Percentiles rank a stretch among this genome's conserved stretches.
Conservation (phyloP, 2,797 vertebrate species). For the Acipenser oxyrinchus region DNA sequence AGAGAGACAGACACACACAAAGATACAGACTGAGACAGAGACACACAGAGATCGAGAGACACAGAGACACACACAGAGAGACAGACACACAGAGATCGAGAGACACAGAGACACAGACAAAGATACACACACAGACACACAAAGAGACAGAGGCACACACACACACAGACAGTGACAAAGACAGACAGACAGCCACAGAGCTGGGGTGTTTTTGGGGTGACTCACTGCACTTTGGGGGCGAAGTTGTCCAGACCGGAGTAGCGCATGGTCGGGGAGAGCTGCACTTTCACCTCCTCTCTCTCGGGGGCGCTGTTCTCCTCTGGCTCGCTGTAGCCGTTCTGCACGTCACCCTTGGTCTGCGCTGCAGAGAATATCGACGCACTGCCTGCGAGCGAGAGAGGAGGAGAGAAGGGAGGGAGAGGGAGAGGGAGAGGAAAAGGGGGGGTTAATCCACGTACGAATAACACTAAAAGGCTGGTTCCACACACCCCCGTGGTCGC, state of each 20-base stretch:
- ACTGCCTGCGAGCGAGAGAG: constrained; percentile 44
- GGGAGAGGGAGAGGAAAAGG: background rate
- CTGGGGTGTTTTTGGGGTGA: constrained; percentile 18
- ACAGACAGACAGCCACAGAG: background rate
- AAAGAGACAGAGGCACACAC: too few species aligned
- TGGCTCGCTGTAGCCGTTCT: constrained; percentile 63
- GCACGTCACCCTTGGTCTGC: constrained; percentile 68
- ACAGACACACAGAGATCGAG: too few species aligned
- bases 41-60: too few species aligned
- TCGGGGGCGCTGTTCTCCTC: constrained; percentile 75
- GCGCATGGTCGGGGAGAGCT: constrained; percentile 81
- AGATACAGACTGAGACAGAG: too few species aligned
- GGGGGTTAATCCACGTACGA: background rate
- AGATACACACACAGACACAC: too few species aligned
- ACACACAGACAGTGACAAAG: too few species aligned
- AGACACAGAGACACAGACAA: too few species aligned
- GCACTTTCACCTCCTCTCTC: constrained; percentile 67
- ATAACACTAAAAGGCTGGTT: background rate
- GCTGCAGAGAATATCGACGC: constrained; percentile 74
- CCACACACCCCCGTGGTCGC: background rate
- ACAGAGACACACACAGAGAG: too few species aligned
- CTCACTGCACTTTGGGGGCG: constrained; percentile 89
- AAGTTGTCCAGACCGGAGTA: constrained; percentile 79
- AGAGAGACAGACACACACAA: too few species aligned
- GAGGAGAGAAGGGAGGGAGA: background rate